These are phyloP conservation scores for Cryptocheilus praepositus DNA, from an alignment of 2,888 invertebrate genomes.

Conservation along the genomic window DNA sequence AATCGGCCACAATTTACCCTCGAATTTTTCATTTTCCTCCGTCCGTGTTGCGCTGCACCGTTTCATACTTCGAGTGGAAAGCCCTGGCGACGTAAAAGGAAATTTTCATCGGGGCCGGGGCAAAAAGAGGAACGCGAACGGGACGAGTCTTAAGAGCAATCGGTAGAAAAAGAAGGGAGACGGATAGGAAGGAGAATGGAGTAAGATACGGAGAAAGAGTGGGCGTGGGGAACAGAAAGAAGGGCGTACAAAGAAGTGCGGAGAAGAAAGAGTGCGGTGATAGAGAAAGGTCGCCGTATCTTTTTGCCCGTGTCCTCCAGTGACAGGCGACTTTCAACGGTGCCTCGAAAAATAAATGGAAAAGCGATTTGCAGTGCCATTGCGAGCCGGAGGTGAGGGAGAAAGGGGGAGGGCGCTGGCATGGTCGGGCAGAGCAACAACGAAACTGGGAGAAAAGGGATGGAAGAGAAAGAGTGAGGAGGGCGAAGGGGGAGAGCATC, in stretches of 20 bases:
- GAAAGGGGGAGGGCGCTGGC: conserved; percentile 9
- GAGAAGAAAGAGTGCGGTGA: conserved; percentile 22
- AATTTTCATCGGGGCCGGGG: too few species aligned
- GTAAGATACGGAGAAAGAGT: neutral
- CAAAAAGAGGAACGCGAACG: too few species aligned
- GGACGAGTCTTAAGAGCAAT: neutral
- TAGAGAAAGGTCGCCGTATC: conserved; percentile 37
- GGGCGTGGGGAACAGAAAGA: conserved; percentile 8
- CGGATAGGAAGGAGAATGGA: neutral
- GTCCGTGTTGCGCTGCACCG: too few species aligned
- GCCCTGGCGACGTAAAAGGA: too few species aligned
- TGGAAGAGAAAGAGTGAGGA: neutral
- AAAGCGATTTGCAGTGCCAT: conserved; percentile 43
- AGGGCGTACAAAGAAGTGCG: neutral
- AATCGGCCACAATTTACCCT: too few species aligned
- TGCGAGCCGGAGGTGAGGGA: conserved; percentile 13
- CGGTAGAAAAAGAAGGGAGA: neutral
- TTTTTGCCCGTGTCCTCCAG: conserved; percentile 22
- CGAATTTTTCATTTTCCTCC: too few species aligned
- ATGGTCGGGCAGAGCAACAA: conserved; percentile 4
- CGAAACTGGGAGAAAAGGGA: conserved; percentile 26
- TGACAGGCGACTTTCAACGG: conserved; percentile 33
- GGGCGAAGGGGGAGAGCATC: conserved; percentile 19
- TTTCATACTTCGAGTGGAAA: too few species aligned
- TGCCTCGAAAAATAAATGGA: conserved; percentile 37